Evolutionary conservation across 2,888 invertebrate species (phyloP), one percentile per base, ranked within the genome.

Genomic region (Temnothorax ravouxi): DNA sequence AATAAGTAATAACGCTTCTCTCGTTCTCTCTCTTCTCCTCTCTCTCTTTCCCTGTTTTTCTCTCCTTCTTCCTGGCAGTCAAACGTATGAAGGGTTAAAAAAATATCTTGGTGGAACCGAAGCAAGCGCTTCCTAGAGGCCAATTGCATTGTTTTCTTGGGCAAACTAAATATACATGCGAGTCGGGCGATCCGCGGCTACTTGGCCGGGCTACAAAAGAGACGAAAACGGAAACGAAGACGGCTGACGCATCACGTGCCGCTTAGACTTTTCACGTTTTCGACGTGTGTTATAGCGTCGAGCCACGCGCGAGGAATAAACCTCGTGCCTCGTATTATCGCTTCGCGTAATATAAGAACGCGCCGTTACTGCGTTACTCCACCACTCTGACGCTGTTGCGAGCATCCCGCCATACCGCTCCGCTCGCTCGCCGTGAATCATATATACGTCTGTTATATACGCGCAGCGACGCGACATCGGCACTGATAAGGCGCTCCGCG

Each of bases 61-160:
- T 21, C n/a, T 62, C 38, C 11, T 44, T 3, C 44, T 67, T 25
- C 29, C 18, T 67, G 21, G n/a, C 59, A 50, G 44, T 64, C 38
- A 47, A 41, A n/a, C n/a, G 41, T 8, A 74, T 13, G 25, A 59
- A 41, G 29, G 64, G 52, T 41, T 69, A 61, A 83, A 84, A 84
- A 85, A 82, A 77, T 15, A 61, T 67, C 15, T 41, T 61, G 34
- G 13, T 34, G 59, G 79, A 71, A 66, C 79, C 77, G 29, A 67
- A 72, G 29, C 66, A 80, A 52, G 47, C 87, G 91, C 92, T 94
- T 93, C 93, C 92, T 92, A 91, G 92, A 91, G 91, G 91, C 92
- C 92, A 90, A 91, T 91, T 92, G 94, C 93, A 94, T 94, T 94
- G 94, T 94, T 92, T 93, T 91, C 87, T 89, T 87, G 88, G 86